A percentile compares a stretch with the other conserved stretches of the same genome.
phyloP scores from a whole-genome alignment of 2,888 invertebrate genomes.

The Eristalinus sepulchralis region DNA sequence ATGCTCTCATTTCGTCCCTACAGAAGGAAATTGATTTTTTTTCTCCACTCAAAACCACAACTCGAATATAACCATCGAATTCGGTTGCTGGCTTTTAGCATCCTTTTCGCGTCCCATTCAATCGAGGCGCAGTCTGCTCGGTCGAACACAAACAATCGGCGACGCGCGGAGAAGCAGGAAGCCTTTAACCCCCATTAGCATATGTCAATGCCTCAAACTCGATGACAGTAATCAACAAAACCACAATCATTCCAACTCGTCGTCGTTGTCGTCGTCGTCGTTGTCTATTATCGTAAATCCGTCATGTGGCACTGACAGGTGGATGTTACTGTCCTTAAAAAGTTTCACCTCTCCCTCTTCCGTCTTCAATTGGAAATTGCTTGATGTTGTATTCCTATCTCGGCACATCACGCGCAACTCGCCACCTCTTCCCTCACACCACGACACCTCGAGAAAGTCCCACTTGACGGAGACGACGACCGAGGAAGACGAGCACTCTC shows the following conservation, averaged over 20 bases:
- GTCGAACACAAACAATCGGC: not conserved
- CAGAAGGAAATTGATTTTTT: not conserved
- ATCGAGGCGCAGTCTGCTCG: not conserved
- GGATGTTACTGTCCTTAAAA: not conserved
- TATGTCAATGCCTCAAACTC: not conserved
- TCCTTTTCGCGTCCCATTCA: not conserved
- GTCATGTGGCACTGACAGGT: not conserved
- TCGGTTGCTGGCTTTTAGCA: not conserved
- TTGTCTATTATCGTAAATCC: not conserved
- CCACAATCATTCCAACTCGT: not conserved
- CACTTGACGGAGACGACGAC: not conserved
- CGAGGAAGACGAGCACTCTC: not conserved
- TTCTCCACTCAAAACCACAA: not conserved
- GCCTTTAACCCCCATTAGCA: not conserved
- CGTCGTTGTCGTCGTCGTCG: no score
- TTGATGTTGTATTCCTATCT: not conserved
- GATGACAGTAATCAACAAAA: not conserved
- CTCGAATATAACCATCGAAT: not conserved
- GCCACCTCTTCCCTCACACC: not conserved
- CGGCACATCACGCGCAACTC: not conserved
- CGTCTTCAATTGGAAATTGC: not conserved
- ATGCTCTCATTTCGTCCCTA: not conserved
- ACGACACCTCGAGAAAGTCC: not conserved
- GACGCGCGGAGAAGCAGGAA: not conserved
- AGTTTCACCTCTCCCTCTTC: not conserved